These are phyloP conservation scores for Chionodraco myersi DNA, from an alignment of 2,113 vertebrate genomes.

Conservation along the genomic window DNA sequence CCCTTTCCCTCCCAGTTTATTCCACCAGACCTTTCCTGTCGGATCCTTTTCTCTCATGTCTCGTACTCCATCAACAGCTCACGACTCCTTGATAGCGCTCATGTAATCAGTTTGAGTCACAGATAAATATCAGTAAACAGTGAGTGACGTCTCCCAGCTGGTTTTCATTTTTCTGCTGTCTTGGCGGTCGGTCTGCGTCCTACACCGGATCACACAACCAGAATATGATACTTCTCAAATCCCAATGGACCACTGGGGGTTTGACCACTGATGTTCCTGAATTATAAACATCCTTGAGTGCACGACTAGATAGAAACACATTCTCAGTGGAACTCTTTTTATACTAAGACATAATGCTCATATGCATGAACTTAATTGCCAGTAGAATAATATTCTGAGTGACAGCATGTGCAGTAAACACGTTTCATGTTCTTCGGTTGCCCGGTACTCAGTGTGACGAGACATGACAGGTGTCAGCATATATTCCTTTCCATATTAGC, in stretches of 20 bases:
- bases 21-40: constrained; percentile 45
- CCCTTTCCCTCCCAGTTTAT: constrained; percentile 11
- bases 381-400: constrained; percentile 21
- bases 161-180: constrained; percentile 72
- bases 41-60: constrained; percentile 23
- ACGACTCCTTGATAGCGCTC: constrained; percentile 40
- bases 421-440: constrained; percentile 19
- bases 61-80: constrained; percentile 36
- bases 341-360: not conserved
- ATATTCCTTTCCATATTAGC: constrained; percentile 44
- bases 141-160: constrained; percentile 73
- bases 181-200: constrained; percentile 68
- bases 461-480: constrained; percentile 52
- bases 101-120: constrained; percentile 60
- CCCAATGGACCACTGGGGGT: constrained; percentile 49
- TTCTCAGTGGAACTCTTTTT: not conserved
- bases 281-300: constrained; percentile 45
- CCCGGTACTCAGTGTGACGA: constrained; percentile 9
- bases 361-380: not conserved
- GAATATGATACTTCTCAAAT: constrained; percentile 75
- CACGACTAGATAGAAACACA: constrained; percentile 16
- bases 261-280: constrained; percentile 55
- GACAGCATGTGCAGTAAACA: constrained; percentile 21
- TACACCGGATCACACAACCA: constrained; percentile 62
- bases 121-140: constrained; percentile 70